phyloP scores from a whole-genome alignment of 2,888 invertebrate species.

The Temnothorax unifasciatus region DNA sequence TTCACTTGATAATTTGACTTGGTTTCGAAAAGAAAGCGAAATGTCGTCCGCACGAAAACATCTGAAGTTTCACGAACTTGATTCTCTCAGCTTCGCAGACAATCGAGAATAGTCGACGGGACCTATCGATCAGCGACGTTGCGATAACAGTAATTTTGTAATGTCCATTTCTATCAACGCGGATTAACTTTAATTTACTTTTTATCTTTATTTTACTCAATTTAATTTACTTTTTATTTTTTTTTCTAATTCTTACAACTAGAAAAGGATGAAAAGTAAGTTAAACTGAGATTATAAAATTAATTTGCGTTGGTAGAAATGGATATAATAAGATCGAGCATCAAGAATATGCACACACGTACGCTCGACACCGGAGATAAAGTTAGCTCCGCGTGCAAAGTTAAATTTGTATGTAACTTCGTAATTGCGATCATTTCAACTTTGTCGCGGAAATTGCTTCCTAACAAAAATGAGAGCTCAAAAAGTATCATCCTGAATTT shows the following conservation, averaged over 20 bases:
- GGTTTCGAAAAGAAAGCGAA: slow-evolving; percentile 39
- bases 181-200: too few relatives aligned
- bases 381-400: neutral
- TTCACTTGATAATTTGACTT: slow-evolving; percentile 69
- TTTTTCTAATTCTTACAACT: too few relatives aligned
- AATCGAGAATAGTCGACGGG: neutral
- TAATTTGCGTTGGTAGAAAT: too few relatives aligned
- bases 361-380: neutral
- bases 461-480: neutral
- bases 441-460: slow-evolving; percentile 3
- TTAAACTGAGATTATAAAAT: too few relatives aligned
- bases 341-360: neutral
- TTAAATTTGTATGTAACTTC: slow-evolving; percentile 7
- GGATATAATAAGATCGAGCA: neutral
- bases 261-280: too few relatives aligned
- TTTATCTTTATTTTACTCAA: too few relatives aligned
- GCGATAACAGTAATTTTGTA: slow-evolving; percentile 4
- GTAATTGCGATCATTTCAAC: neutral
- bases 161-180: too few relatives aligned
- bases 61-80: slow-evolving; percentile 61
- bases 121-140: slow-evolving; percentile 11
- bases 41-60: slow-evolving; percentile 66
- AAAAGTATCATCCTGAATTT: neutral
- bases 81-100: slow-evolving; percentile 31
- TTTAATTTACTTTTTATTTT: too few relatives aligned